phyloP scores from a whole-genome alignment of 2,888 invertebrate genomes.

The Ommatoiulus sabulosus region DNA sequence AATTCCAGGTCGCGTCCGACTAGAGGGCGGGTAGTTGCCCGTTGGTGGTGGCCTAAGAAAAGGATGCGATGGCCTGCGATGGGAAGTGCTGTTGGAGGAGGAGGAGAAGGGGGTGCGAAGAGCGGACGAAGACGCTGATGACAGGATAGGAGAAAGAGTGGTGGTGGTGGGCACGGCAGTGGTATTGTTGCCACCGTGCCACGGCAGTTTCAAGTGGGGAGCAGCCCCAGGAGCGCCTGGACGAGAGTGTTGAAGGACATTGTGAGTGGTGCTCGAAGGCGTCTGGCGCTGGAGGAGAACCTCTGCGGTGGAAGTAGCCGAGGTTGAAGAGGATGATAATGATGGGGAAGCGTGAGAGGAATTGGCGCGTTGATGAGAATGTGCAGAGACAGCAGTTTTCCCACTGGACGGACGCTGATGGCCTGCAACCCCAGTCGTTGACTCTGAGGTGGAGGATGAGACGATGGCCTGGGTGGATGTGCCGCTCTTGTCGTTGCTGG shows the following conservation, averaged over 20 bases:
- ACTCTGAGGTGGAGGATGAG: background rate
- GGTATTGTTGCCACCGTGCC: background rate
- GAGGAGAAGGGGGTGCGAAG: slow-evolving; percentile 25
- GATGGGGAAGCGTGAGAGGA: background rate
- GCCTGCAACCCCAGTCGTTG: background rate
- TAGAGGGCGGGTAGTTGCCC: background rate
- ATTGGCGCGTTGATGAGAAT: background rate
- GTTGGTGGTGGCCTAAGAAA: slow-evolving; percentile 52
- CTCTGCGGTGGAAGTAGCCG: background rate
- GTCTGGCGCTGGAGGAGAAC: slow-evolving; percentile 34
- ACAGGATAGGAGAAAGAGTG: background rate
- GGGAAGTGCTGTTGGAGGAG: slow-evolving; percentile 15
- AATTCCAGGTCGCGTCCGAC: slow-evolving; percentile 2
- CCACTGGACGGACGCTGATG: background rate
- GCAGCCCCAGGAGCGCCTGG: background rate
- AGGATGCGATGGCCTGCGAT: slow-evolving; percentile 53
- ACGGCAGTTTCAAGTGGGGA: slow-evolving; percentile 5
- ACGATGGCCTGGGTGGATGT: background rate
- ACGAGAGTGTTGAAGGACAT: background rate
- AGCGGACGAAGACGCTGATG: slow-evolving; percentile 26
- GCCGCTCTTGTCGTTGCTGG: background rate
- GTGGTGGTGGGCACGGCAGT: slow-evolving; percentile 1
- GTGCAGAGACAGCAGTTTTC: background rate
- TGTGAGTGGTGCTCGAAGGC: slow-evolving; percentile 1
- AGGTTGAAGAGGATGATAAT: slow-evolving; percentile 29